Base-by-base conservation (phyloP, 2,888 invertebrate species). In the Standfussiana lucernea region DNA sequence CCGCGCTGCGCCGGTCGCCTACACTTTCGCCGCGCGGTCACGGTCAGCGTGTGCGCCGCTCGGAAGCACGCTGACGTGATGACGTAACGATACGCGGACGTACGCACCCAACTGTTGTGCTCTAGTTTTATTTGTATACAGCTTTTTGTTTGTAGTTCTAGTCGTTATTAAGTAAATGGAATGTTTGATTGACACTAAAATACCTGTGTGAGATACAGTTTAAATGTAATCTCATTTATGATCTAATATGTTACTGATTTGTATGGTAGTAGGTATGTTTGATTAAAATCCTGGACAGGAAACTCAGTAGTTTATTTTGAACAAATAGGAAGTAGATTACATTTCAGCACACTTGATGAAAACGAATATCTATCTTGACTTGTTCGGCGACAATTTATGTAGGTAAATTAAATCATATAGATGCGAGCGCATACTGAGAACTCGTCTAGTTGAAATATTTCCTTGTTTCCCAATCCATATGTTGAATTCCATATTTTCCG, bases 1-100 rank as follows among this genome's bases (percentile, higher is more conserved):
- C 72, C 37, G 79, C 61, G n/a, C n/a, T n/a, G n/a, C 61, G 66
- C 69, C 67, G 76, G 64, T 77, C 81, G 75, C 79, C 74, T 74
- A 78, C 85, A 89, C 90, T 91, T 90, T 91, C 89, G 83, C 90
- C 84, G 84, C 80, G 85, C 90, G 91, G 89, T 90, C 91, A 90
- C 86, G 90, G 90, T 81, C 90, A 87, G 50, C 79, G 75, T 85
- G 65, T 35, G 40, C 64, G n/a, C 64, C 64, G 76, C 56, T 76
- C 82, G 82, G 82, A 71, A 82, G 15, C 42, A 42, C 70, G 45
- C 77, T 50, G 59, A 40, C 69, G 28, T 18, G 56, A 21, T 82
- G 79, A 73, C 79, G 78, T 78, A 69, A 76, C 79, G 71, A 72
- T 59, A 84, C 72, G 64, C 72, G 65, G 79, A 59, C 81, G 74